These are phyloP conservation scores for Nipponia nippon DNA, from an alignment of 2,113 vertebrate species.

Conservation along the genomic window DNA sequence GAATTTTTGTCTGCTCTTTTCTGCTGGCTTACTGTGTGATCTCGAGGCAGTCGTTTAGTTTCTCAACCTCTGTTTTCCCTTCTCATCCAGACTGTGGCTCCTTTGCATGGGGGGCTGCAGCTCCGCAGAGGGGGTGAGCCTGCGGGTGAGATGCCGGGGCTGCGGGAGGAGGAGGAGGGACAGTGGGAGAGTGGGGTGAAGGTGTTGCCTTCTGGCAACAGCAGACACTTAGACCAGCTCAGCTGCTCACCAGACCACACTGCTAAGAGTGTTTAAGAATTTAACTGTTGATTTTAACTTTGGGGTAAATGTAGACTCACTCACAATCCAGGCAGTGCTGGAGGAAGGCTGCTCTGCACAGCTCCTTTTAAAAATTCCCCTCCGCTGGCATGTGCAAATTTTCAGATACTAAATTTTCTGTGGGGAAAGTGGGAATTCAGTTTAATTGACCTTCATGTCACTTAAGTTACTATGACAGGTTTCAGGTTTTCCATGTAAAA, in stretches of 20 bases:
- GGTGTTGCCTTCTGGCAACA: background rate
- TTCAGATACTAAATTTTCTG: background rate
- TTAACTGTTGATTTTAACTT: background rate
- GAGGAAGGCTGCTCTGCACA: background rate
- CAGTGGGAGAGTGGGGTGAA: background rate
- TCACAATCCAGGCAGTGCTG: background rate
- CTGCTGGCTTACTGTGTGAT: background rate
- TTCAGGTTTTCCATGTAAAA: background rate
- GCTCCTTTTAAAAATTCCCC: background rate
- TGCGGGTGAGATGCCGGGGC: fast-evolving
- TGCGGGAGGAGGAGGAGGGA: background rate
- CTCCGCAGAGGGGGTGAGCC: background rate
- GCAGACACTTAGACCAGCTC: background rate
- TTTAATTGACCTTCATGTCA: background rate
- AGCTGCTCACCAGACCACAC: background rate
- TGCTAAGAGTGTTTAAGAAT: background rate
- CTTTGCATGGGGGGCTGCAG: background rate
- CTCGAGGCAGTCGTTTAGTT: fast-evolving
- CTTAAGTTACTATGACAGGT: background rate
- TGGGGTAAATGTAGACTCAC: background rate
- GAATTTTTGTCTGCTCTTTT: background rate
- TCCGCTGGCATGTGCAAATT: background rate
- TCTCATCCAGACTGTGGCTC: background rate
- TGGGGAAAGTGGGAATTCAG: background rate
- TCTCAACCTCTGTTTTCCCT: background rate